Percentiles rank a stretch among this genome's conserved stretches.
These are phyloP conservation scores for Chloroceryle aenea DNA, from an alignment of 2,113 vertebrate species.

Conservation along the genomic window DNA sequence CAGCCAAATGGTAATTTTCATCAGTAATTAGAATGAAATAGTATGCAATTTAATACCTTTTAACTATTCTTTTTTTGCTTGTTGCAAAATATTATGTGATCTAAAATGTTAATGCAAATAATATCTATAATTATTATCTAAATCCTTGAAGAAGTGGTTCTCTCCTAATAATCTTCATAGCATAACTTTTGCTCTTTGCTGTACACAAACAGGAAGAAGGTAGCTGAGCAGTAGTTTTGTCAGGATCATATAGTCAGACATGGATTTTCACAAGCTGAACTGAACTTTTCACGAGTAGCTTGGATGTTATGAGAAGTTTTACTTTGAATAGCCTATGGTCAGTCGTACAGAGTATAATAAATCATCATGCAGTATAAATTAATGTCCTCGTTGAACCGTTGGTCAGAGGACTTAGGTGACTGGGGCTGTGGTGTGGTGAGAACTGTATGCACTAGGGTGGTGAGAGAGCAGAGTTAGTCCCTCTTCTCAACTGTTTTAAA, in stretches of 20 bases:
- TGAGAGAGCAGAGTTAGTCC: neutral
- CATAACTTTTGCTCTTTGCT: neutral
- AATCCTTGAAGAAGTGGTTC: neutral
- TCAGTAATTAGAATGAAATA: neutral
- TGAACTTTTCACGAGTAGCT: neutral
- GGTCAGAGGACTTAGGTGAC: neutral
- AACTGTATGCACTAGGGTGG: neutral
- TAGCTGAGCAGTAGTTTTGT: neutral
- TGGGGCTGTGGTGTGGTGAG: neutral
- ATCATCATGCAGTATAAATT: neutral
- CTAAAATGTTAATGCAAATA: neutral
- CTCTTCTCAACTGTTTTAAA: neutral
- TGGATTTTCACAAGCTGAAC: neutral
- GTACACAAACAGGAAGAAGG: neutral
- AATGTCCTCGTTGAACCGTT: neutral
- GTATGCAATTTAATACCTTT: neutral
- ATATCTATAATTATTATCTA: neutral
- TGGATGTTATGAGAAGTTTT: neutral
- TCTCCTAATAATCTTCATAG: neutral
- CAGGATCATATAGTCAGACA: neutral
- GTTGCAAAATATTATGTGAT: neutral
- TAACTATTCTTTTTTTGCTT: neutral
- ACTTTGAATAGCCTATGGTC: neutral
- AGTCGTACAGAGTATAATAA: neutral
- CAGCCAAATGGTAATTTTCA: slow-evolving; percentile 95